These are phyloP conservation scores for Alethe castanea DNA, from an alignment of 2,113 vertebrate species.

Conservation along the genomic window DNA sequence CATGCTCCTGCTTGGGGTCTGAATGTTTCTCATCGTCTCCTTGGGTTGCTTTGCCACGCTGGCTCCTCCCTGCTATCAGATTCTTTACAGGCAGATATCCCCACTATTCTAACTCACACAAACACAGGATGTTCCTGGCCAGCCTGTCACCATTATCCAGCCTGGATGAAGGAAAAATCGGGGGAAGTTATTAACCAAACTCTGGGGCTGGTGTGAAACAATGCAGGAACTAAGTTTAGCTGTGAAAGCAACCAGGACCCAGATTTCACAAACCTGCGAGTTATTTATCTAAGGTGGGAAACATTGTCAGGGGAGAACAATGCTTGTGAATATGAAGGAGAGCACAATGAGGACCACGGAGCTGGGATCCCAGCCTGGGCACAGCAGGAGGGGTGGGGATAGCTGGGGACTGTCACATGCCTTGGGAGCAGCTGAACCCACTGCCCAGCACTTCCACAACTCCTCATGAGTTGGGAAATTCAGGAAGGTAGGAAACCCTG, in stretches of 20 bases:
- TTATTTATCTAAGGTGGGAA: constrained; percentile 62
- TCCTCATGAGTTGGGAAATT: rapidly evolving
- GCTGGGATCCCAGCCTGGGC: neutral
- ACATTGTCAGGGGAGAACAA: constrained; percentile 49
- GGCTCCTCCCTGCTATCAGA: constrained; percentile 62
- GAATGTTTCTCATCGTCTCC: constrained; percentile 27
- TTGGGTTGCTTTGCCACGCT: constrained; percentile 25
- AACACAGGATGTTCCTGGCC: constrained; percentile 97
- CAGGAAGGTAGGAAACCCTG: neutral
- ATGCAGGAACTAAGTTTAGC: constrained; percentile 91
- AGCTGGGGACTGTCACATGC: neutral
- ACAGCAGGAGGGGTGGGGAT: neutral
- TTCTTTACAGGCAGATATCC: constrained; percentile 70
- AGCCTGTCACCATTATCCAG: constrained; percentile 87
- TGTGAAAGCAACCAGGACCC: constrained; percentile 69
- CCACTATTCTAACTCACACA: constrained; percentile 90
- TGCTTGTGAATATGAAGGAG: constrained; percentile 14
- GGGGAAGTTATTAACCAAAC: constrained; percentile 89
- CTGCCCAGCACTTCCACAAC: rapidly evolving
- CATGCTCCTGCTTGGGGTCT: neutral
- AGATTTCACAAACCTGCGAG: constrained; percentile 67
- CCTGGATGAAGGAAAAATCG: constrained; percentile 79
- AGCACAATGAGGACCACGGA: neutral
- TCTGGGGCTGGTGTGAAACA: constrained; percentile 77
- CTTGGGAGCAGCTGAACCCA: neutral